phyloP scores from a whole-genome alignment of 2,888 invertebrate species.

The Anorthoa munda region DNA sequence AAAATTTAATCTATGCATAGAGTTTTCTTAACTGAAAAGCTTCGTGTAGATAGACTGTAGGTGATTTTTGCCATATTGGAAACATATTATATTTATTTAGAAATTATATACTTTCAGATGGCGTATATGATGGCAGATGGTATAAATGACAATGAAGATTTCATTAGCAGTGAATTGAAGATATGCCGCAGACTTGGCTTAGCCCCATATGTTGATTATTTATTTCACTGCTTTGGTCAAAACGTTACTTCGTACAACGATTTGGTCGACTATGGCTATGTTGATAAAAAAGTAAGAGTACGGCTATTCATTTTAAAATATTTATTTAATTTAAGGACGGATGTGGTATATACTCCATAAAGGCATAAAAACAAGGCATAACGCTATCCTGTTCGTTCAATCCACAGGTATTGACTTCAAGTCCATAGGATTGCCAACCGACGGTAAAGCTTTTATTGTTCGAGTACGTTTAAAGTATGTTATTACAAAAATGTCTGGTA shows the following conservation, averaged over 20 bases:
- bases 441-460: no score
- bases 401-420: background rate
- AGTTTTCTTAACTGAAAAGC: no score
- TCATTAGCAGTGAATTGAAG: constrained; percentile 64
- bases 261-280: constrained; percentile 10
- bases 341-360: no score
- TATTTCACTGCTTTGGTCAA: constrained; percentile 94
- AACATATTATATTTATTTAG: background rate
- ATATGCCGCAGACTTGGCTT: constrained; percentile 94
- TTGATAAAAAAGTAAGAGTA: constrained; percentile 16
- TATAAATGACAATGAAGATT: constrained; percentile 18
- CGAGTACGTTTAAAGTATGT: no score
- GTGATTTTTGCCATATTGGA: no score
- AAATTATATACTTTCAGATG: constrained; percentile 5
- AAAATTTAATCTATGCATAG: no score
- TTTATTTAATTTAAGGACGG: no score
- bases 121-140: constrained; percentile 25
- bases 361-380: background rate
- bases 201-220: constrained; percentile 95
- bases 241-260: constrained; percentile 87
- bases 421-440: no score
- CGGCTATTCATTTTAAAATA: no score
- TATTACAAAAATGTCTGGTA: no score
- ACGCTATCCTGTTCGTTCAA: background rate
- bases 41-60: no score